phyloP scores from a whole-genome alignment of 2,113 vertebrate species.

The Periophthalmus modestus region DNA sequence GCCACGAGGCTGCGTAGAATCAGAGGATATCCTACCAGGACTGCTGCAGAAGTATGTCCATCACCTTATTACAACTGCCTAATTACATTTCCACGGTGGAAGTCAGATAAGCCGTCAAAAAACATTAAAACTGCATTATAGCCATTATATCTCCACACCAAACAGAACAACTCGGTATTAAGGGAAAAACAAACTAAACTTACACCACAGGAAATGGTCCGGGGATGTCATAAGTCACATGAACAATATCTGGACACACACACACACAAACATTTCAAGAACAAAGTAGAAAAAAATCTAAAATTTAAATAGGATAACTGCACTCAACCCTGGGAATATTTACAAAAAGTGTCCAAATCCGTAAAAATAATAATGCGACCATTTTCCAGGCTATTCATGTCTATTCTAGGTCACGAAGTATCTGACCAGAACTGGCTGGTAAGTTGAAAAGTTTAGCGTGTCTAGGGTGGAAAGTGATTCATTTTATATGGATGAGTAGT shows the following conservation, averaged over 20 bases:
- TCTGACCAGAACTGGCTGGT: neutral
- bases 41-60: slow-evolving; percentile 53
- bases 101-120: slow-evolving; percentile 67
- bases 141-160: slow-evolving; percentile 20
- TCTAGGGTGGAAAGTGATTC: no score
- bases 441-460: neutral
- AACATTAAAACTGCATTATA: slow-evolving; percentile 60
- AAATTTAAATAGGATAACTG: slow-evolving; percentile 11
- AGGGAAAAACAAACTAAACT: slow-evolving; percentile 52
- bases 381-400: neutral
- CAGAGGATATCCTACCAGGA: slow-evolving; percentile 60
- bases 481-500: neutral
- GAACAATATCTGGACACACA: slow-evolving; percentile 40
- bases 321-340: slow-evolving; percentile 3
- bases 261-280: neutral
- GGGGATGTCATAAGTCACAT: slow-evolving; percentile 34
- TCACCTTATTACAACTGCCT: slow-evolving; percentile 40
- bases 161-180: slow-evolving; percentile 38
- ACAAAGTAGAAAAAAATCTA: neutral
- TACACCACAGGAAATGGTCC: slow-evolving; percentile 38
- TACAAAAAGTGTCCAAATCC: neutral
- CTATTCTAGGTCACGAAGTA: slow-evolving; percentile 27
- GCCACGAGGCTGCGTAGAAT: slow-evolving; percentile 34
- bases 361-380: slow-evolving; percentile 2
- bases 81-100: slow-evolving; percentile 63